Evolutionary conservation across 1,140 invertebrate species (phyloP).

Genomic region (Solenopsis fugax): DNA sequence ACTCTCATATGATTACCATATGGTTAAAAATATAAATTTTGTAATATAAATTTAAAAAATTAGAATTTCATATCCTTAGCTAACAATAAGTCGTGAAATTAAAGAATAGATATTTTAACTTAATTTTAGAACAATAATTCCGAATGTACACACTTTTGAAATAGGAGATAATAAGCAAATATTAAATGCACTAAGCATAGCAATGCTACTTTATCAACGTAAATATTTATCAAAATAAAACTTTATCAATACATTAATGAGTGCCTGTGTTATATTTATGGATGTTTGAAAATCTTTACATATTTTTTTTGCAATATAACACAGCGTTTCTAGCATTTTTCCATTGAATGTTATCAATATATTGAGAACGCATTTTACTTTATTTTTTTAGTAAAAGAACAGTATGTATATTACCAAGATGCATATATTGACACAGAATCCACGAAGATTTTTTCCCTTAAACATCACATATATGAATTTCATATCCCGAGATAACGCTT

Average conservation of each 20-base stretch:
- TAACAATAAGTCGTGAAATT: background rate
- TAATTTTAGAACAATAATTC: background rate
- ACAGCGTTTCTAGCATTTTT: too few relatives aligned
- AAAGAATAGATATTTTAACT: background rate
- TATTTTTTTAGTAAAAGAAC: background rate
- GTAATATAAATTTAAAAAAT: too few relatives aligned
- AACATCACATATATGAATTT: conserved; percentile 35
- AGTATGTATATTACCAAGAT: background rate
- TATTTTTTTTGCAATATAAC: too few relatives aligned
- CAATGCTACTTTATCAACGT: background rate
- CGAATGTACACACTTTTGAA: background rate
- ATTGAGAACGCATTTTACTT: background rate
- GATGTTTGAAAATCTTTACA: too few relatives aligned
- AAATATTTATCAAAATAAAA: too few relatives aligned
- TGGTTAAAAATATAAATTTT: background rate
- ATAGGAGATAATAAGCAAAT: background rate
- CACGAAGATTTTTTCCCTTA: background rate
- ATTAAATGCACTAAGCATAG: background rate
- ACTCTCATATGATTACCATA: background rate
- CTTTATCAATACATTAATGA: background rate
- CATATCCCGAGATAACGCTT: conserved; percentile 13
- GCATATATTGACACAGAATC: background rate
- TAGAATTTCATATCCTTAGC: background rate
- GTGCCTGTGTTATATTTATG: too few relatives aligned
- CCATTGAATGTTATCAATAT: too few relatives aligned